Evolutionary conservation across 2,888 invertebrate genomes (phyloP), one percentile per base, ranked within the genome.

Genomic region (Cordylochernes scorpioides): DNA sequence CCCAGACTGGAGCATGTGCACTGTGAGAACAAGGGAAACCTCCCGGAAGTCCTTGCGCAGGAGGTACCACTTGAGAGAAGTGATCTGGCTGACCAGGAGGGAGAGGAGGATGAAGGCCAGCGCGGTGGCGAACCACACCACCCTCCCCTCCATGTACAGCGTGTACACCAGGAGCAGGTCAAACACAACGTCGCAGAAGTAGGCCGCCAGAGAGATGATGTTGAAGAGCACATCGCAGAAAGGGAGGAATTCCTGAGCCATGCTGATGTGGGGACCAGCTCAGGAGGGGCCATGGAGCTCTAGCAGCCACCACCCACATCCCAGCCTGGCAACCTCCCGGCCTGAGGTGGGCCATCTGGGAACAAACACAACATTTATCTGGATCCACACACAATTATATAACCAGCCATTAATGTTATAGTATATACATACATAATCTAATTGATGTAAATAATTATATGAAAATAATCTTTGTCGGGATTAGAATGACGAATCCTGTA

Each of bases 161-260:
- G 77, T 73, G 53, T 77, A 80, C 25, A 72, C 68, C 61, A 75
- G 69, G 32, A 78, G 68, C 35, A 77, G 63, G 54, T 80, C 77
- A 53, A 80, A 80, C 5, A 78, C 75, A 38, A 77, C 68, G 60
- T 78, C 77, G 60, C 78, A 78, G 55, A 80, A 80, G 52, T 80
- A 78, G 15, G 73, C 73, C 33, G 75, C 75, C 43, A 80, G 58
- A 27, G 78, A 78, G 45, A 78, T 75, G 51, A 80, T 72, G 57
- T 80, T 80, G 61, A 80, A 80, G 27, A 80, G 61, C 40, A 78
- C 71, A 59, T 80, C 80, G 63, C 80, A 80, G 51, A 80, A 63
- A 43, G 78, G 78, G 55, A 80, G 62, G 55, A 78, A 78, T 61
- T 80, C 77, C 41, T 51, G 49, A 55, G 68, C 67, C 70, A 64